Conservation (phyloP, 2,113 vertebrate genomes). For the Aleadryas rufinucha region DNA sequence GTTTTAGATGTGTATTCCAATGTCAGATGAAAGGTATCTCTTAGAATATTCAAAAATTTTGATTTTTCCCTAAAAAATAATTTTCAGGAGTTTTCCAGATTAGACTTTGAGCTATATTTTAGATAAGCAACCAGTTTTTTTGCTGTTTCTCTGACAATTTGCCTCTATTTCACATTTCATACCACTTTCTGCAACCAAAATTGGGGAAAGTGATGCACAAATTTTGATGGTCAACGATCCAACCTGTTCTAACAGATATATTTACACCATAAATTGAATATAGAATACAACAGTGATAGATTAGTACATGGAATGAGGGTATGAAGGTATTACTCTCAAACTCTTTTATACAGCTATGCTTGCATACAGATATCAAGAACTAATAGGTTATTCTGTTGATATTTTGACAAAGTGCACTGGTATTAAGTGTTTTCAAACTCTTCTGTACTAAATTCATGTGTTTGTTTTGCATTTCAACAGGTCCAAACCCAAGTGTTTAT, state of each 20-base stretch:
- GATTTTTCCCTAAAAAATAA: background rate
- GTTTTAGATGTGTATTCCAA: background rate
- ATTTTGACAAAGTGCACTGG: background rate
- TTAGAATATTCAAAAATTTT: background rate
- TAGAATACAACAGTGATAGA: background rate
- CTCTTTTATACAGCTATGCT: background rate
- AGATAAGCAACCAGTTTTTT: background rate
- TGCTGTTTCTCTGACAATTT: background rate
- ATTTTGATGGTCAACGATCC: background rate
- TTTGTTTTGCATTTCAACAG: background rate
- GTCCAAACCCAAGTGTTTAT: background rate
- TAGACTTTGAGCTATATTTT: background rate
- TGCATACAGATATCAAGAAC: background rate
- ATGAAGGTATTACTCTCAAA: background rate
- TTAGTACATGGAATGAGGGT: background rate
- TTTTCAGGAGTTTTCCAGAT: background rate
- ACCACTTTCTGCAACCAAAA: background rate
- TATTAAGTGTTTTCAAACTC: background rate
- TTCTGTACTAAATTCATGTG: background rate
- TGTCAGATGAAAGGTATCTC: background rate
- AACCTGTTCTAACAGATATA: background rate
- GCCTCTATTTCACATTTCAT: background rate
- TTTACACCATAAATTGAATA: background rate
- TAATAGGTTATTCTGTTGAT: background rate
- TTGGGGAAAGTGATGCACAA: background rate